A percentile compares a stretch with the other conserved stretches of the same genome.
These are phyloP conservation scores for Cephus cinctus DNA, from an alignment of 1,140 invertebrate genomes.

Conservation along the genomic window DNA sequence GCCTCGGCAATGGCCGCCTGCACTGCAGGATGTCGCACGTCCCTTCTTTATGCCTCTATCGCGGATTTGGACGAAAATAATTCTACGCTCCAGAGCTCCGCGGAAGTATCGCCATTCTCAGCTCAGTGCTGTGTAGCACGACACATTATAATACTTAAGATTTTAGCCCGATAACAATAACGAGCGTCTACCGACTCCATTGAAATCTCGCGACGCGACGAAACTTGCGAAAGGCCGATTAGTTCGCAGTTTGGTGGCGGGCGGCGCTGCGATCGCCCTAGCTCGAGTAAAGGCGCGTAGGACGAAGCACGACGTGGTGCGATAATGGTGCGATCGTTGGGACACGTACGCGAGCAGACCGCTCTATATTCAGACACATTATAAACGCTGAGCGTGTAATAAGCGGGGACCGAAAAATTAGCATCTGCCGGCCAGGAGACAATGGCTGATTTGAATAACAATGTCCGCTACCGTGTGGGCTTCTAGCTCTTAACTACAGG, in stretches of 20 bases:
- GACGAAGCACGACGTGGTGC: neutral
- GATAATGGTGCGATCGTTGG: neutral
- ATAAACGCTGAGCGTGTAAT: slow-evolving; percentile 48
- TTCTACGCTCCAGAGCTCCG: no score
- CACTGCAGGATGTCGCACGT: slow-evolving; percentile 50
- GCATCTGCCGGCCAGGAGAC: slow-evolving; percentile 45
- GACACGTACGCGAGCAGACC: slow-evolving; percentile 6
- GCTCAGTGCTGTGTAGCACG: no score
- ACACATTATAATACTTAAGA: no score
- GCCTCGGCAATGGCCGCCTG: slow-evolving; percentile 43
- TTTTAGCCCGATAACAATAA: no score
- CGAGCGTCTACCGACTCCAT: no score
- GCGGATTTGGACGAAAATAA: slow-evolving; percentile 38
- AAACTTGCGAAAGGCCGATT: neutral
- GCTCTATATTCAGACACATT: slow-evolving; percentile 49
- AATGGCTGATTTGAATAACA: slow-evolving; percentile 55
- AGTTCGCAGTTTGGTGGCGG: slow-evolving; percentile 15
- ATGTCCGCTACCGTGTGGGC: slow-evolving; percentile 55
- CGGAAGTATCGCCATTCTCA: no score
- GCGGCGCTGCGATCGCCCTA: slow-evolving; percentile 14
- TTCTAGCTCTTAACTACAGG: slow-evolving; percentile 43
- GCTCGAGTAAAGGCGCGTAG: slow-evolving; percentile 7
- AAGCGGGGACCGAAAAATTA: slow-evolving; percentile 48
- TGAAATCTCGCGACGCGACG: slow-evolving; percentile 2
- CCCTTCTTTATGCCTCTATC: slow-evolving; percentile 47